Percentiles rank a stretch among this genome's conserved stretches.
phyloP scores from a whole-genome alignment of 2,888 invertebrate genomes.

The Limenitis camilla region DNA sequence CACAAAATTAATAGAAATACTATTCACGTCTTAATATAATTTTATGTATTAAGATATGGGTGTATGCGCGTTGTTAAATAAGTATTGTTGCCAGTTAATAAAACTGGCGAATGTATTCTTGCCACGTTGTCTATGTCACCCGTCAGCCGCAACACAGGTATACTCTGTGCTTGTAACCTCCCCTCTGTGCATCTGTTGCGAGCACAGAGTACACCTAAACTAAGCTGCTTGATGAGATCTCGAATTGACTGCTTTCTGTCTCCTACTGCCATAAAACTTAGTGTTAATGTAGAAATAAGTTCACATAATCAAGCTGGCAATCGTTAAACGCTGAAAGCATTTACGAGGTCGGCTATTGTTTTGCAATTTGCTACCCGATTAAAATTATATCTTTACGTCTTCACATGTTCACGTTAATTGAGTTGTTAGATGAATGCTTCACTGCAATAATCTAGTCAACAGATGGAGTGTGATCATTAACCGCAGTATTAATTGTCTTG shows the following conservation, averaged over 20 bases:
- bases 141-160: not conserved
- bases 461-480: constrained; percentile 33
- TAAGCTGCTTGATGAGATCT: constrained; percentile 62
- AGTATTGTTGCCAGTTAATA: constrained; percentile 2
- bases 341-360: constrained; percentile 43
- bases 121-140: constrained; percentile 18
- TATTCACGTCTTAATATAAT: not conserved
- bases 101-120: constrained; percentile 27
- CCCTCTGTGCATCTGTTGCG: constrained; percentile 25
- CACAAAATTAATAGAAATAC: not conserved
- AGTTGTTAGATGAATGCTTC: constrained; percentile 20
- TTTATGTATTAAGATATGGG: not conserved
- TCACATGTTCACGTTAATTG: not conserved
- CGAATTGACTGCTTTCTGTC: constrained; percentile 58
- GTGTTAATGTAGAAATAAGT: constrained; percentile 48
- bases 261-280: constrained; percentile 57
- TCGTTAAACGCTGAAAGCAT: constrained; percentile 40
- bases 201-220: constrained; percentile 40
- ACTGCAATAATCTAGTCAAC: constrained; percentile 48
- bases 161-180: not conserved
- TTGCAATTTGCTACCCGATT: no score
- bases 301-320: constrained; percentile 34
- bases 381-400: constrained; percentile 13
- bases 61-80: not conserved
- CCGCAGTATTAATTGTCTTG: constrained; percentile 30